Conservation (phyloP, 2,888 invertebrate genomes). For the Perizoma flavofasciatum region DNA sequence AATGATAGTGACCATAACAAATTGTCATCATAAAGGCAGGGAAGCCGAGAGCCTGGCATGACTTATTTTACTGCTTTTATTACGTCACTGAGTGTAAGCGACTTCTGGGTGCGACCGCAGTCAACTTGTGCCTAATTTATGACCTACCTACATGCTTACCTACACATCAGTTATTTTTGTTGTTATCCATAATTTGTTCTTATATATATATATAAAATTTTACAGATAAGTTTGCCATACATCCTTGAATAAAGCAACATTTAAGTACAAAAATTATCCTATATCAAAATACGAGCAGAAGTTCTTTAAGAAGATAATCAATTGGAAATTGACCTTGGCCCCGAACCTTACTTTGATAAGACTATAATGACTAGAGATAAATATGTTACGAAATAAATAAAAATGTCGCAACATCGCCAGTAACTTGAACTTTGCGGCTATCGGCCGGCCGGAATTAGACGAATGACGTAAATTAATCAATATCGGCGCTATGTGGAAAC, state of each 20-base stretch:
- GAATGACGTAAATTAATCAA: slow-evolving; percentile 33
- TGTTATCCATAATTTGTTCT: not conserved
- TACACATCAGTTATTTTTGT: not conserved
- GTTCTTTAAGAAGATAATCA: not conserved
- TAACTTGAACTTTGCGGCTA: slow-evolving; percentile 32
- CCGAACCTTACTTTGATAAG: not conserved
- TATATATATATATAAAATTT: no score
- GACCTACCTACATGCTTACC: not conserved
- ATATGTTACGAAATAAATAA: slow-evolving; percentile 1
- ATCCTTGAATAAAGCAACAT: no score
- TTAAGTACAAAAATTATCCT: not conserved
- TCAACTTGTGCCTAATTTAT: slow-evolving; percentile 11
- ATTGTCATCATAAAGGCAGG: slow-evolving; percentile 1
- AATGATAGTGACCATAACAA: slow-evolving; percentile 5
- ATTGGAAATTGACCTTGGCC: not conserved
- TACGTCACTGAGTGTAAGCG: no score
- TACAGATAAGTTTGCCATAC: no score
- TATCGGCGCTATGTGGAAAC: slow-evolving; percentile 22
- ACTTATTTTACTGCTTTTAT: slow-evolving; percentile 1
- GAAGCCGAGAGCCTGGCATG: slow-evolving; percentile 7
- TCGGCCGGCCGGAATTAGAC: slow-evolving; percentile 26
- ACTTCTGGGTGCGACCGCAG: slow-evolving; percentile 13
- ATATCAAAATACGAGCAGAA: not conserved
- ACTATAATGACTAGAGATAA: not conserved
- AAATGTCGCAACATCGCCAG: slow-evolving; percentile 3